phyloP scores from a whole-genome alignment of 1,140 invertebrate genomes.

The Drosophila leontia region DNA sequence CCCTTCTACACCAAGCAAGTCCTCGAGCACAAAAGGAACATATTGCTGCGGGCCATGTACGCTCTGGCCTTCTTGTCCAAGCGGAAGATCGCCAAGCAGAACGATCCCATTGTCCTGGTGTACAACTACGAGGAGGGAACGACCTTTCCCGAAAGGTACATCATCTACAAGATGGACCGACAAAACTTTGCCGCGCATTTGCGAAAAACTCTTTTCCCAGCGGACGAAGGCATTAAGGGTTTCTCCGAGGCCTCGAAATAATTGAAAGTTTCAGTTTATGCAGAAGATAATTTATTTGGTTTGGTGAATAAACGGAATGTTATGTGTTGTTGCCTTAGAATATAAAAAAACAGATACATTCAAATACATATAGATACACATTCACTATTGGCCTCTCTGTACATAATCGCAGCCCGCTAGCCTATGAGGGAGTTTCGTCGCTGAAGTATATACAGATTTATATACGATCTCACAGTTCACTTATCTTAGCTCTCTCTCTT shows the following conservation, averaged over 20 bases:
- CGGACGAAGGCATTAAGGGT: not conserved
- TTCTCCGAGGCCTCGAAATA: not conserved
- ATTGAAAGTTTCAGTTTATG: not conserved
- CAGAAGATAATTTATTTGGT: conserved; percentile 45
- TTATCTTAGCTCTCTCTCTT: not conserved
- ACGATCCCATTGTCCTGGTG: conserved; percentile 60
- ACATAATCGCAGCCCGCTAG: conserved; percentile 19
- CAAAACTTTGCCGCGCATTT: conserved; percentile 54
- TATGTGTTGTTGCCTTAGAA: conserved; percentile 33
- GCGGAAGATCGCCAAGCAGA: conserved; percentile 39
- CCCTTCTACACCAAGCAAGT: conserved; percentile 38
- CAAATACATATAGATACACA: conserved; percentile 37
- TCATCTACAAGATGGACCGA: conserved; percentile 61
- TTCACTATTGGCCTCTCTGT: conserved; percentile 24
- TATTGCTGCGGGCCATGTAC: conserved; percentile 54
- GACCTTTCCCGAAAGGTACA: conserved; percentile 72
- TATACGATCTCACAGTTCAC: conserved; percentile 21
- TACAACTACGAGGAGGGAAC: conserved; percentile 52
- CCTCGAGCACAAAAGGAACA: conserved; percentile 30
- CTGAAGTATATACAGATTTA: conserved; percentile 33
- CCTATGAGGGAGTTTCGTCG: conserved; percentile 29
- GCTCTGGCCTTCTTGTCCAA: conserved; percentile 57
- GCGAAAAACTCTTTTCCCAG: conserved; percentile 34
- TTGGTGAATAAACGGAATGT: conserved; percentile 49
- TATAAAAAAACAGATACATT: conserved; percentile 43